phyloP scores from a whole-genome alignment of 2,888 invertebrate species.

The Drosophila formosana region DNA sequence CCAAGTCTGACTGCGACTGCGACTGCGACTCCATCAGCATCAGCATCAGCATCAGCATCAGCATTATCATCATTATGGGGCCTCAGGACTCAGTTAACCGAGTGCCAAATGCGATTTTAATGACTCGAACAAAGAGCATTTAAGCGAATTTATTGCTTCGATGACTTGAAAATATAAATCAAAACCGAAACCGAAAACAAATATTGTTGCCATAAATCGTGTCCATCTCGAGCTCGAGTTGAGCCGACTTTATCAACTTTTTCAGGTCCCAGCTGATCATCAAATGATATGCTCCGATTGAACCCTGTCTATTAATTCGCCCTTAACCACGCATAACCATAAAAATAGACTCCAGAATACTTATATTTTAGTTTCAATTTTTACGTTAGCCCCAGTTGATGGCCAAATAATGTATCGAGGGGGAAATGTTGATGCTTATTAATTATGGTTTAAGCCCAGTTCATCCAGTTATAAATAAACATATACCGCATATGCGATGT shows the following conservation, averaged over 20 bases:
- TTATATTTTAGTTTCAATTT: background rate
- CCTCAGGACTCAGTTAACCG: slow-evolving; percentile 44
- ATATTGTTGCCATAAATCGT: slow-evolving; percentile 7
- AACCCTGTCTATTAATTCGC: background rate
- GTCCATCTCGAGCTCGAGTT: background rate
- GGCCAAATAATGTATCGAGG: background rate
- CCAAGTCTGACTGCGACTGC: background rate
- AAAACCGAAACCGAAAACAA: background rate
- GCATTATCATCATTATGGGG: slow-evolving; percentile 48
- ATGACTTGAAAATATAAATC: slow-evolving; percentile 30
- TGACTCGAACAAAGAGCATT: slow-evolving; percentile 79
- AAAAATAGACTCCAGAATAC: background rate
- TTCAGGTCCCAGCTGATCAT: background rate
- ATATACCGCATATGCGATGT: too few relatives aligned
- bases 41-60: slow-evolving; percentile 29
- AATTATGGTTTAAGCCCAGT: background rate
- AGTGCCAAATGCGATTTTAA: slow-evolving; percentile 75
- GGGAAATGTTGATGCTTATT: background rate
- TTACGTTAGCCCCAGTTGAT: background rate
- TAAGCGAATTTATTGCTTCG: slow-evolving; percentile 72
- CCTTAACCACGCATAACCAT: background rate
- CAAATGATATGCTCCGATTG: background rate
- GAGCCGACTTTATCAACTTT: slow-evolving; percentile 2
- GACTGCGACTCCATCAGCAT: too few relatives aligned
- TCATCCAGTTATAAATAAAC: background rate